These are phyloP conservation scores for Xylota sylvarum DNA, from an alignment of 2,888 invertebrate genomes.

Conservation along the genomic window DNA sequence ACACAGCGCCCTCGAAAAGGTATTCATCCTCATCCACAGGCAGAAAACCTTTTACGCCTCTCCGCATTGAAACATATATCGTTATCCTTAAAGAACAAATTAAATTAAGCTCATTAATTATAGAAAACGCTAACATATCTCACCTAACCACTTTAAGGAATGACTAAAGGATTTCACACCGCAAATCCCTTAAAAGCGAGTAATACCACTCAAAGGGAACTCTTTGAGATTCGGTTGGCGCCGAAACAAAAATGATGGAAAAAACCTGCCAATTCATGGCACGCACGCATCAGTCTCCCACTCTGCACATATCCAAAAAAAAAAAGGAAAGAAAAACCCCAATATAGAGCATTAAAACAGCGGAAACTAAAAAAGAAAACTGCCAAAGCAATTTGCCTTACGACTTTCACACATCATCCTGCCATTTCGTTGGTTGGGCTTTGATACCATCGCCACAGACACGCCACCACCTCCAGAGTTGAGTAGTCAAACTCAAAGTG, in stretches of 20 bases:
- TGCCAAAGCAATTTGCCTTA: slow-evolving; percentile 76
- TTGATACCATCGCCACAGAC: slow-evolving; percentile 31
- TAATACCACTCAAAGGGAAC: slow-evolving; percentile 11
- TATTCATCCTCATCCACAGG: not conserved
- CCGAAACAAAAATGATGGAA: not conserved
- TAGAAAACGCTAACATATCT: slow-evolving; percentile 33
- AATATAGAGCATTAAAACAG: slow-evolving; percentile 43
- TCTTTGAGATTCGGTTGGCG: slow-evolving; percentile 23
- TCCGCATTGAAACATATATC: not conserved
- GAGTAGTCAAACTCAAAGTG: slow-evolving; percentile 70
- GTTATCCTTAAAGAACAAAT: slow-evolving; percentile 12
- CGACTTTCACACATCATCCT: slow-evolving; percentile 72
- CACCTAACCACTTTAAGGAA: slow-evolving; percentile 25
- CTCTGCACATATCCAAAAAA: not conserved
- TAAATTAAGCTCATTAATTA: slow-evolving; percentile 43
- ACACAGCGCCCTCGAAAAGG: not conserved
- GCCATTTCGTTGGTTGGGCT: slow-evolving; percentile 24
- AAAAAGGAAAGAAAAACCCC: not conserved
- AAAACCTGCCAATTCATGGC: slow-evolving; percentile 59
- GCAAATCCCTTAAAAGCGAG: slow-evolving; percentile 41
- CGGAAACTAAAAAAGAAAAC: slow-evolving; percentile 61
- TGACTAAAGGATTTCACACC: slow-evolving; percentile 33
- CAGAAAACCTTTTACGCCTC: not conserved
- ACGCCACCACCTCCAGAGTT: slow-evolving; percentile 22
- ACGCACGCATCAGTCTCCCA: slow-evolving; percentile 52